These are phyloP conservation scores for Oncorhynchus keta DNA, from an alignment of 2,113 vertebrate genomes.

Conservation along the genomic window DNA sequence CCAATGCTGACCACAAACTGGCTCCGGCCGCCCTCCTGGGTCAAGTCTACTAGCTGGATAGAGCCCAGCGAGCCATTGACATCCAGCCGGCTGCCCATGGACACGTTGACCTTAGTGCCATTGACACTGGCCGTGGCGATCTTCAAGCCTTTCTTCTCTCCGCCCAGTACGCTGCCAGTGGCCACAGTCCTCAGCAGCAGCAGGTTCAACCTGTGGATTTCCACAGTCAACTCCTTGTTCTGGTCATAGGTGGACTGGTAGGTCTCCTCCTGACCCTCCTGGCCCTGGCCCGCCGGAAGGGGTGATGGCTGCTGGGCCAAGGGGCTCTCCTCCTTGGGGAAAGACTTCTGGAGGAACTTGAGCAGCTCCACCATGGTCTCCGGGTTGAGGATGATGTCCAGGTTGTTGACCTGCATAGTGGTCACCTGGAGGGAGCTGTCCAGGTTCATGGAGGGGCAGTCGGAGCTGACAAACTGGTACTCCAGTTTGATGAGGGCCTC, in stretches of 20 bases:
- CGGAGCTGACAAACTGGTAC: slow-evolving; percentile 96
- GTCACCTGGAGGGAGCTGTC: slow-evolving; percentile 93
- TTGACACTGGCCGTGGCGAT: slow-evolving; percentile 96
- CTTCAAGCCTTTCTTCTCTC: slow-evolving; percentile 89
- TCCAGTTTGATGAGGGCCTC: slow-evolving; percentile 94
- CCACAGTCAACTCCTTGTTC: slow-evolving; percentile 91
- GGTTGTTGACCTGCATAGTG: slow-evolving; percentile 90
- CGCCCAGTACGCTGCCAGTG: slow-evolving; percentile 69
- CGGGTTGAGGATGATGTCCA: slow-evolving; percentile 97
- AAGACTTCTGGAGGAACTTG: slow-evolving; percentile 94
- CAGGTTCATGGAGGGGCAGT: slow-evolving; percentile 93
- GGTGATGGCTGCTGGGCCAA: slow-evolving; percentile 74
- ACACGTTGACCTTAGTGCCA: slow-evolving; percentile 91
- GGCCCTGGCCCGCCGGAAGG: slow-evolving; percentile 58
- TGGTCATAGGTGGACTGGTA: slow-evolving; percentile 88
- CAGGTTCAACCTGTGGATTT: slow-evolving; percentile 93
- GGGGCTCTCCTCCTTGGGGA: slow-evolving; percentile 88
- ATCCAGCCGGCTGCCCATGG: slow-evolving; percentile 85
- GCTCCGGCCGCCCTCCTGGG: slow-evolving; percentile 84
- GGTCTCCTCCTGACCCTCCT: slow-evolving; percentile 69
- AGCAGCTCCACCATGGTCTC: slow-evolving; percentile 97
- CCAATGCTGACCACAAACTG: slow-evolving; percentile 96
- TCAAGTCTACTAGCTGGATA: slow-evolving; percentile 90
- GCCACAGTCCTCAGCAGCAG: slow-evolving; percentile 89
- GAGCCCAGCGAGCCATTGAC: slow-evolving; percentile 91